phyloP scores from a whole-genome alignment of 2,888 invertebrate species.

The Dastarcus helophoroides region DNA sequence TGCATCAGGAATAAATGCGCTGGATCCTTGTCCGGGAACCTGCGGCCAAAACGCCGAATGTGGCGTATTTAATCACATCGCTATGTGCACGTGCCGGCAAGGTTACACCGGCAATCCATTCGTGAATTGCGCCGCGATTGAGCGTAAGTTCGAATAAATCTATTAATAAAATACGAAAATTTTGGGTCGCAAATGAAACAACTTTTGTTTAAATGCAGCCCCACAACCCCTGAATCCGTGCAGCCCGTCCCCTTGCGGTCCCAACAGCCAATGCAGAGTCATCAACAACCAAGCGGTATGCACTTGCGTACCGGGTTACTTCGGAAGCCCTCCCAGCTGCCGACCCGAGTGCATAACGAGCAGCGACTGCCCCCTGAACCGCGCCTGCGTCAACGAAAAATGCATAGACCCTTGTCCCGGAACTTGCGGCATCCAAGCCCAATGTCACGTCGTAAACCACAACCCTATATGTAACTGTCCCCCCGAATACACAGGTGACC shows the following conservation, averaged over 20 bases:
- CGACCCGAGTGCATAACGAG: slow-evolving; percentile 60
- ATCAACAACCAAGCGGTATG: slow-evolving; percentile 54
- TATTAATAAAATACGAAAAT: not conserved
- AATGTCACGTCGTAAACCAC: slow-evolving; percentile 48
- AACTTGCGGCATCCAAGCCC: slow-evolving; percentile 46
- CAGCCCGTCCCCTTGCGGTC: slow-evolving; percentile 66
- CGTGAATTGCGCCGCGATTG: slow-evolving; percentile 32
- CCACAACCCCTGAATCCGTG: slow-evolving; percentile 47
- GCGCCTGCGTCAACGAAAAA: slow-evolving; percentile 60
- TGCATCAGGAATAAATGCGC: slow-evolving; percentile 62
- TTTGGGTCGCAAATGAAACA: not conserved
- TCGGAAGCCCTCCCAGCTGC: slow-evolving; percentile 64
- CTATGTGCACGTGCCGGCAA: slow-evolving; percentile 52
- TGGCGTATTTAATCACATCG: slow-evolving; percentile 58
- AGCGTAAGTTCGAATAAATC: slow-evolving; percentile 20
- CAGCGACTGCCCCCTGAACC: slow-evolving; percentile 53
- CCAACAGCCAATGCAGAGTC: slow-evolving; percentile 60
- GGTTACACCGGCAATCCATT: slow-evolving; percentile 70
- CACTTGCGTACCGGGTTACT: slow-evolving; percentile 55
- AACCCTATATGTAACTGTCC: slow-evolving; percentile 50
- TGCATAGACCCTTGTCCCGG: slow-evolving; percentile 65
- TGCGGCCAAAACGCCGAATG: slow-evolving; percentile 66
- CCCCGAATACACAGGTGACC: slow-evolving; percentile 45
- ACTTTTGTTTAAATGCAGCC: slow-evolving; percentile 9
- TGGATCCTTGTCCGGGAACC: slow-evolving; percentile 66